A percentile compares a stretch with the other conserved stretches of the same genome.
Conservation (phyloP, 2,888 invertebrate genomes). For the Stomorhina lunata region DNA sequence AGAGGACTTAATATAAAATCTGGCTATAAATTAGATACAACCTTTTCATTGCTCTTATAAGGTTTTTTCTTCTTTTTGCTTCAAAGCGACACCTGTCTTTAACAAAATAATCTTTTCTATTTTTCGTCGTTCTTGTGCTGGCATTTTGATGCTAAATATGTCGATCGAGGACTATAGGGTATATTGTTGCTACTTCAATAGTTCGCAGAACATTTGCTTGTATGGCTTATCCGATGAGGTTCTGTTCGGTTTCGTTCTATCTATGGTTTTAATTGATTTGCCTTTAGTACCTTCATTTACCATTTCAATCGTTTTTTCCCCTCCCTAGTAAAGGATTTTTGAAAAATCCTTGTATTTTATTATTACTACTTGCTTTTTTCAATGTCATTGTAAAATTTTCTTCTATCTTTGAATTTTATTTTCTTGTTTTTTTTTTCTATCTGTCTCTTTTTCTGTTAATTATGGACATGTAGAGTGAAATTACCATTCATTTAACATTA, state of each 20-base stretch:
- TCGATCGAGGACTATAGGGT: not conserved
- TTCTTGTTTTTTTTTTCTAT: not conserved
- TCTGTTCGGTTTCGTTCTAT: too few species aligned
- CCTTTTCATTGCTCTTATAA: not conserved
- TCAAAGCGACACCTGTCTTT: conserved; percentile 28
- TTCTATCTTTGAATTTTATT: not conserved
- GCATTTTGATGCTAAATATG: conserved; percentile 27
- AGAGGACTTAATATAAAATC: too few species aligned
- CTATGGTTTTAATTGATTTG: conserved; percentile 52
- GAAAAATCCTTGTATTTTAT: too few species aligned
- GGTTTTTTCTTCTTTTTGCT: not conserved
- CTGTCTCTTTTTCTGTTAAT: not conserved
- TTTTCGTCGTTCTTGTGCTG: not conserved
- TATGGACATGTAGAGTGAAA: conserved; percentile 40
- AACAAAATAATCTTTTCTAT: conserved; percentile 36
- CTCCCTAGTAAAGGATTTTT: not conserved
- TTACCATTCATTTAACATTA: conserved; percentile 68
- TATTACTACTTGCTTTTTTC: not conserved
- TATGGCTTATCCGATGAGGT: not conserved
- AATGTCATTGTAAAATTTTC: not conserved
- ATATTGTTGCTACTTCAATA: conserved; percentile 7
- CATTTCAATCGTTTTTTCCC: not conserved
- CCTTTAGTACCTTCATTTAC: conserved; percentile 26
- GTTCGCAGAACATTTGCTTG: not conserved
- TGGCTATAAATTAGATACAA: too few species aligned